These are phyloP conservation scores for Myotis findleyi DNA, from an alignment of 2,797 vertebrate genomes.

Conservation along the genomic window DNA sequence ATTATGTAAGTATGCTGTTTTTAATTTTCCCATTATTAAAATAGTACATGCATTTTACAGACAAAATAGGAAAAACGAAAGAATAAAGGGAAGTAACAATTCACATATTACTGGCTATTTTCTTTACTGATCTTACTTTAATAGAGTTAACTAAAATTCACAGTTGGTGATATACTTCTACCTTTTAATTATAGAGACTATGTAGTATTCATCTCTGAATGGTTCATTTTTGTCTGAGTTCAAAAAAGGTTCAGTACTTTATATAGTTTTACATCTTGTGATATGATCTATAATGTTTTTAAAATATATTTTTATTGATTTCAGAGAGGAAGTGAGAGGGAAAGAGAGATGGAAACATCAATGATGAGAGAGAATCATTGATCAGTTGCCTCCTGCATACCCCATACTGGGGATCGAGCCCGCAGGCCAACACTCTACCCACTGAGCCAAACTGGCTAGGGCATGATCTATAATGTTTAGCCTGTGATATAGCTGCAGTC, in stretches of 20 bases:
- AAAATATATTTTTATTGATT: too few relatives aligned
- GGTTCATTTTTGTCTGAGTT: constrained; percentile 74
- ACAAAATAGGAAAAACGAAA: constrained; percentile 39
- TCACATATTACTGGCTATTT: background rate
- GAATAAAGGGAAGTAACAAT: background rate
- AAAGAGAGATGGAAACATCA: too few relatives aligned
- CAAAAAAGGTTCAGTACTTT: constrained; percentile 81
- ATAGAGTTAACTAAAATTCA: background rate
- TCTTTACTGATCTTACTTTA: constrained; percentile 2
- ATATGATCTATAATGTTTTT: constrained; percentile 52
- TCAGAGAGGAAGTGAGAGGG: too few relatives aligned
- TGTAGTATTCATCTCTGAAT: background rate
- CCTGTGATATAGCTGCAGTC: constrained; percentile 57
- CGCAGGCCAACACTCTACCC: too few relatives aligned
- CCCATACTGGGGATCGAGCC: too few relatives aligned
- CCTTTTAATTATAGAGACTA: constrained; percentile 49
- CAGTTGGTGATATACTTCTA: background rate
- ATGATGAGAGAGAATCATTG: too few relatives aligned
- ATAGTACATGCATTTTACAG: background rate
- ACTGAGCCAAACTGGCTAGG: too few relatives aligned
- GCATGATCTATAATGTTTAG: constrained; percentile 37
- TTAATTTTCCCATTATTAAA: constrained; percentile 20
- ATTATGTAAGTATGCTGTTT: background rate
- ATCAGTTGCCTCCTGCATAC: too few relatives aligned
- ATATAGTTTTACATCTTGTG: constrained; percentile 59